These are phyloP conservation scores for Chaetodon trifasciatus DNA, from an alignment of 2,797 vertebrate species.

Conservation along the genomic window DNA sequence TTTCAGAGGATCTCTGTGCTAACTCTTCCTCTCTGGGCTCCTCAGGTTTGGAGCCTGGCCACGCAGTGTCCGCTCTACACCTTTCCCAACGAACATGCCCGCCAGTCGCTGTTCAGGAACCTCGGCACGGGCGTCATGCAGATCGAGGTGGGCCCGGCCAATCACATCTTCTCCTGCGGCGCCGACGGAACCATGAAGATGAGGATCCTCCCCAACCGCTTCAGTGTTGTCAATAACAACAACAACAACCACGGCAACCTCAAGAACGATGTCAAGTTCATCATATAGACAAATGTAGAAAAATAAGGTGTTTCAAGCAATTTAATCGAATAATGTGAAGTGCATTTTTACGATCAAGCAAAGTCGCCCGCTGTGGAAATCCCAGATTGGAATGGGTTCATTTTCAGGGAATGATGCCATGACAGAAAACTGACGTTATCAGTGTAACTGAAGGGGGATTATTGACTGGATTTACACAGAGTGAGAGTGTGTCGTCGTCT, in stretches of 20 bases:
- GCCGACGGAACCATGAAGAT: constrained; percentile 99
- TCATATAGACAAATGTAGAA: constrained; percentile 83
- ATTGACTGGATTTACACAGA: constrained; percentile 13
- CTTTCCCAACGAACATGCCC: constrained; percentile 94
- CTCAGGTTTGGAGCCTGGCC: constrained; percentile 92
- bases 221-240: constrained; percentile 79
- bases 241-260: constrained; percentile 83
- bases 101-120: constrained; percentile 98
- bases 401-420: background rate
- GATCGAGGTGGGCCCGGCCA: constrained; percentile 93
- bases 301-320: background rate
- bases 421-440: constrained; percentile 11
- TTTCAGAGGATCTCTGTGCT: background rate
- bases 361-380: background rate
- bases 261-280: constrained; percentile 92
- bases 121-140: constrained; percentile 99
- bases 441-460: constrained; percentile 24
- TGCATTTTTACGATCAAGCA: background rate
- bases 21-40: background rate
- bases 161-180: constrained; percentile 97
- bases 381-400: constrained; percentile 4
- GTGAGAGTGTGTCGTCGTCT: background rate
- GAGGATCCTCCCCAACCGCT: constrained; percentile 93
- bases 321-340: constrained; percentile 18
- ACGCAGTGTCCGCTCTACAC: constrained; percentile 90